Conservation (phyloP, 1,140 invertebrate species). For the Scaptomyza graminum region DNA sequence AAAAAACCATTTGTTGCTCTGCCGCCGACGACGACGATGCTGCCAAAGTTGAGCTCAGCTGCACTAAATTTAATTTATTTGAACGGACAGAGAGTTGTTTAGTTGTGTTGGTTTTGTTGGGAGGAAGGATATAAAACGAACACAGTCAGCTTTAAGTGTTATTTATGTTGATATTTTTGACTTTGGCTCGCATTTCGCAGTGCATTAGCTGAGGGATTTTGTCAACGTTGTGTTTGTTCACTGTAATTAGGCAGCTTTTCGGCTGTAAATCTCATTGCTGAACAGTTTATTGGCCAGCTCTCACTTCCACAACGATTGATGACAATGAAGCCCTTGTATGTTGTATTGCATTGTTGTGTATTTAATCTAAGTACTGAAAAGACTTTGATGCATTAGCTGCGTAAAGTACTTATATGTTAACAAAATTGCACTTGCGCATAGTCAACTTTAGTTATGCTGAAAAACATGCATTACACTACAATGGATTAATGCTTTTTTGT, state of each 20-base stretch:
- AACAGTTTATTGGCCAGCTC: constrained; percentile 41
- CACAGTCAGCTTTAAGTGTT: constrained; percentile 62
- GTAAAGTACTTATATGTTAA: constrained; percentile 11
- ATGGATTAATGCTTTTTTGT: no score
- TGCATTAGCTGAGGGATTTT: constrained; percentile 69
- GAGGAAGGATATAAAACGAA: neutral
- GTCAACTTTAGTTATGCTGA: neutral
- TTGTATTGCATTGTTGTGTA: constrained; percentile 1
- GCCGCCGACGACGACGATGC: constrained; percentile 19
- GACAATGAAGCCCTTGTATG: constrained; percentile 6
- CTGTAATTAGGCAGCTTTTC: constrained; percentile 74
- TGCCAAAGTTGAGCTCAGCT: constrained; percentile 59
- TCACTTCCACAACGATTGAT: constrained; percentile 29
- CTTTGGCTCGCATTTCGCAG: constrained; percentile 69
- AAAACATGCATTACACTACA: no score
- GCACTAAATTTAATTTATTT: constrained; percentile 78
- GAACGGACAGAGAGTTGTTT: constrained; percentile 49
- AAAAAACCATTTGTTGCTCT: constrained; percentile 74
- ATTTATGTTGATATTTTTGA: constrained; percentile 80
- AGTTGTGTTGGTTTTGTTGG: neutral
- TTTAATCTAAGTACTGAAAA: constrained; percentile 45
- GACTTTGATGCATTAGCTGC: constrained; percentile 66
- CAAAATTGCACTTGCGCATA: constrained; percentile 7
- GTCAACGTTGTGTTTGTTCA: constrained; percentile 42
- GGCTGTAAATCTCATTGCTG: constrained; percentile 45